These are phyloP conservation scores for Drosophila sucinea DNA, from an alignment of 1,140 invertebrate species.

Conservation along the genomic window DNA sequence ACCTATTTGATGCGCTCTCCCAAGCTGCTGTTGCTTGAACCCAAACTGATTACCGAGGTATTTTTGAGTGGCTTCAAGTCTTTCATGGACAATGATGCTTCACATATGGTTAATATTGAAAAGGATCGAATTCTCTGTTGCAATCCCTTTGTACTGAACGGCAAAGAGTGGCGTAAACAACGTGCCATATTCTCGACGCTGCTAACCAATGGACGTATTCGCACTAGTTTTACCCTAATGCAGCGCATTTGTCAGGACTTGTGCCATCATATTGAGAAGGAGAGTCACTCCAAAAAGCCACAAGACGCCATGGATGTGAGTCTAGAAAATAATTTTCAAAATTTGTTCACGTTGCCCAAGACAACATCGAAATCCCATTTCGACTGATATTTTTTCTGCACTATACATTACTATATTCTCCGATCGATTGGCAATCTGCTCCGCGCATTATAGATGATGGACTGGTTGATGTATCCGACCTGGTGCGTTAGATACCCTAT, in stretches of 20 bases:
- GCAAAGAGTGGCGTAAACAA: constrained; percentile 85
- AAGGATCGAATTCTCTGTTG: constrained; percentile 82
- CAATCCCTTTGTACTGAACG: constrained; percentile 84
- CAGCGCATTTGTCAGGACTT: constrained; percentile 58
- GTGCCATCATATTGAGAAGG: constrained; percentile 40
- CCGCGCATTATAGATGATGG: too few relatives aligned
- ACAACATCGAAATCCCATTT: too few relatives aligned
- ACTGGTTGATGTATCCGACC: too few relatives aligned
- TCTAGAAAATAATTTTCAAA: background rate
- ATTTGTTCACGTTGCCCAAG: too few relatives aligned
- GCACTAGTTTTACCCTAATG: constrained; percentile 65
- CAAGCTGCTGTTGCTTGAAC: constrained; percentile 83
- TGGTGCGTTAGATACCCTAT: too few relatives aligned
- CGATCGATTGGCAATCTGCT: too few relatives aligned
- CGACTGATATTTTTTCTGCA: too few relatives aligned
- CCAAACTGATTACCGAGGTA: constrained; percentile 84
- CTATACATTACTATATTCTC: too few relatives aligned
- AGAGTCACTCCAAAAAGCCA: background rate
- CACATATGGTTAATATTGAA: constrained; percentile 70
- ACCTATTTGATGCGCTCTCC: constrained; percentile 83
- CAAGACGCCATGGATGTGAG: constrained; percentile 65
- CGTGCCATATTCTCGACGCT: constrained; percentile 84
- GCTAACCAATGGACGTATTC: constrained; percentile 84
- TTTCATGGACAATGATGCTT: constrained; percentile 82
- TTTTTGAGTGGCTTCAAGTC: constrained; percentile 84